A percentile compares a stretch with the other conserved stretches of the same genome.
These are phyloP conservation scores for Brachyrhaphis roseni DNA, from an alignment of 2,797 vertebrate genomes.

Conservation along the genomic window DNA sequence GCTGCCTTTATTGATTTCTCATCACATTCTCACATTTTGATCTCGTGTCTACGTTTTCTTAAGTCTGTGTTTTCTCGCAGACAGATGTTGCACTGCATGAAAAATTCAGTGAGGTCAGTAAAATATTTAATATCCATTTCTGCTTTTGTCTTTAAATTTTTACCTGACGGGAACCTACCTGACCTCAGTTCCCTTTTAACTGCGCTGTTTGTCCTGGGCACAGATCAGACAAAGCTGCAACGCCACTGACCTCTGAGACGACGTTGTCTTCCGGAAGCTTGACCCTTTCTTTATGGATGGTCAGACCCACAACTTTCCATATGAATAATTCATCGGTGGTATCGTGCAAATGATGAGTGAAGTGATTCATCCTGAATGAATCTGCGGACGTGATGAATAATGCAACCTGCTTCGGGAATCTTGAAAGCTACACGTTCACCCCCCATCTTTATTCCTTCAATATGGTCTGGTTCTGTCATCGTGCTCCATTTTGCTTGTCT, in stretches of 20 bases:
- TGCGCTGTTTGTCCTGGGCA: not conserved
- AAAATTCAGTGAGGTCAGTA: not conserved
- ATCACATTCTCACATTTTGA: not conserved
- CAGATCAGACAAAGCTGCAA: not conserved
- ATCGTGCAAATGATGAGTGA: constrained; percentile 68
- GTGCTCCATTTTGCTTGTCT: constrained; percentile 25
- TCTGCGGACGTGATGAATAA: constrained; percentile 67
- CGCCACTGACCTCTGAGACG: constrained; percentile 38
- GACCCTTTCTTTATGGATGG: constrained; percentile 53
- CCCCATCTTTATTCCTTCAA: constrained; percentile 18
- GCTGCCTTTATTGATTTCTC: not conserved
- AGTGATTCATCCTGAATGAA: constrained; percentile 70
- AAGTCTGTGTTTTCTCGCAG: not conserved
- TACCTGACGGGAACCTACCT: not conserved
- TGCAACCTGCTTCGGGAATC: constrained; percentile 54
- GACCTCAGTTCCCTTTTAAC: too few species aligned
- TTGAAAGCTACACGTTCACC: constrained; percentile 39
- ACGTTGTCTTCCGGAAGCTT: constrained; percentile 6
- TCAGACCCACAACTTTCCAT: constrained; percentile 53
- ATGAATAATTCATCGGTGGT: constrained; percentile 73
- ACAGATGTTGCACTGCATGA: not conserved
- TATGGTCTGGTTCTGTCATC: constrained; percentile 43
- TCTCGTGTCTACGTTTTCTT: not conserved
- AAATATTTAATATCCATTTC: not conserved
- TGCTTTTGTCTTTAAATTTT: not conserved